Evolutionary conservation across 2,888 invertebrate species (phyloP).

Genomic region (Melanophora roralis): DNA sequence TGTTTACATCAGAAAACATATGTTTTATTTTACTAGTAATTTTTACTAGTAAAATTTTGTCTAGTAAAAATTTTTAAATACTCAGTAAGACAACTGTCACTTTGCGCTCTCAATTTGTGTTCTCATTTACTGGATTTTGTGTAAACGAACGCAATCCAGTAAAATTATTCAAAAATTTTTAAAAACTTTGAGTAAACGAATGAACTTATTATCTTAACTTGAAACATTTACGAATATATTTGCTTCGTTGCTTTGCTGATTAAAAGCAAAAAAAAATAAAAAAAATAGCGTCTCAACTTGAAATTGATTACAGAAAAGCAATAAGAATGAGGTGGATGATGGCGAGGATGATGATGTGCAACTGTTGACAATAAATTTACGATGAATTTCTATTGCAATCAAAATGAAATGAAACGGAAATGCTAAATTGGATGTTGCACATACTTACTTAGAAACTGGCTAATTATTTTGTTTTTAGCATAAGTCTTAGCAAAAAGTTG

Average conservation of each 20-base stretch:
- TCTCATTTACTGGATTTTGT: too few relatives aligned
- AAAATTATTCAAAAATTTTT: too few relatives aligned
- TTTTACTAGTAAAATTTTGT: too few relatives aligned
- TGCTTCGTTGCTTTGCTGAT: constrained; percentile 5
- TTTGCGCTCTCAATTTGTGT: too few relatives aligned
- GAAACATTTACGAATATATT: neutral
- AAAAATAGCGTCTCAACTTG: constrained; percentile 54
- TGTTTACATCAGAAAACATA: too few relatives aligned
- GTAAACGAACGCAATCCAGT: too few relatives aligned
- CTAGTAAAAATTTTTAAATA: too few relatives aligned
- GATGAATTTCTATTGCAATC: constrained; percentile 59
- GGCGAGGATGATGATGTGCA: constrained; percentile 44
- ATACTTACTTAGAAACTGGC: neutral
- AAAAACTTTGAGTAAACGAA: too few relatives aligned
- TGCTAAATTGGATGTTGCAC: constrained; percentile 38
- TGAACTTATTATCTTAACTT: constrained; percentile 25
- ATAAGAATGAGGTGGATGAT: constrained; percentile 11
- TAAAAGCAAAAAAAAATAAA: neutral
- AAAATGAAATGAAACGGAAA: constrained; percentile 62
- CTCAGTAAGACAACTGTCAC: too few relatives aligned
- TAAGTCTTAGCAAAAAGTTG: neutral
- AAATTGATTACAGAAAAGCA: constrained; percentile 18
- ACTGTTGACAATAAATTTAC: constrained; percentile 60
- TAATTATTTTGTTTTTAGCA: too few relatives aligned
- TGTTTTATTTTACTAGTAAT: too few relatives aligned